phyloP scores from a whole-genome alignment of 2,797 vertebrate species.

The Xenops minutus region DNA sequence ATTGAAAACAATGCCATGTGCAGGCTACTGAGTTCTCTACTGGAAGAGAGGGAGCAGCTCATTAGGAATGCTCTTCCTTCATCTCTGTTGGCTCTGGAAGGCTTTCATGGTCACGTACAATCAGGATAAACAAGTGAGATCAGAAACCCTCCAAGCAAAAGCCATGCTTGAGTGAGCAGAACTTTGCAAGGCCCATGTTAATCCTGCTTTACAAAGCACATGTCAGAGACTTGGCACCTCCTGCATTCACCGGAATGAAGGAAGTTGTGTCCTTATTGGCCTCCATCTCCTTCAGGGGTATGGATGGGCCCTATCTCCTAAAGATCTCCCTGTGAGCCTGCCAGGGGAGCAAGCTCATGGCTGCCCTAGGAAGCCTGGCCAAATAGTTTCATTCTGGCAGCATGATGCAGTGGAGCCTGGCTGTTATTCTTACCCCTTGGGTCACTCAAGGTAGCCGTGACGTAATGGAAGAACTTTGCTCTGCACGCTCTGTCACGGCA shows the following conservation, averaged over 20 bases:
- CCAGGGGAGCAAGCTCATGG: background rate
- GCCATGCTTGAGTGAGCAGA: background rate
- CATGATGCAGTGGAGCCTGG: background rate
- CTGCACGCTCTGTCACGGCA: background rate
- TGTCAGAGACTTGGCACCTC: background rate
- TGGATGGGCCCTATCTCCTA: background rate
- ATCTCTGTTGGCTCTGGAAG: background rate
- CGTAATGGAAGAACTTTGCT: conserved; percentile 14
- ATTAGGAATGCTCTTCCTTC: background rate
- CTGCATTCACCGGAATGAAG: background rate
- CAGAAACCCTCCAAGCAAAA: background rate
- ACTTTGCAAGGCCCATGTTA: background rate
- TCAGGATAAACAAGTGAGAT: conserved; percentile 16
- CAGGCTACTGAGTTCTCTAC: background rate
- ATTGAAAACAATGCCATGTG: background rate
- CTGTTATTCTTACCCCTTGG: conserved; percentile 38
- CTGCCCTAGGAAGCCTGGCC: background rate
- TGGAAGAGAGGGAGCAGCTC: background rate
- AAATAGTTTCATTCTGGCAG: background rate
- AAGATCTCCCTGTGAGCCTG: background rate
- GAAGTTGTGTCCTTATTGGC: background rate
- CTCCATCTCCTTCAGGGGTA: background rate
- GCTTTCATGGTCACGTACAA: background rate
- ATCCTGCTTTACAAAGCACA: background rate
- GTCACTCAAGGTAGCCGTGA: conserved; percentile 47